Conservation (phyloP, 2,113 vertebrate species). For the Psilopsiagon aurifrons region DNA sequence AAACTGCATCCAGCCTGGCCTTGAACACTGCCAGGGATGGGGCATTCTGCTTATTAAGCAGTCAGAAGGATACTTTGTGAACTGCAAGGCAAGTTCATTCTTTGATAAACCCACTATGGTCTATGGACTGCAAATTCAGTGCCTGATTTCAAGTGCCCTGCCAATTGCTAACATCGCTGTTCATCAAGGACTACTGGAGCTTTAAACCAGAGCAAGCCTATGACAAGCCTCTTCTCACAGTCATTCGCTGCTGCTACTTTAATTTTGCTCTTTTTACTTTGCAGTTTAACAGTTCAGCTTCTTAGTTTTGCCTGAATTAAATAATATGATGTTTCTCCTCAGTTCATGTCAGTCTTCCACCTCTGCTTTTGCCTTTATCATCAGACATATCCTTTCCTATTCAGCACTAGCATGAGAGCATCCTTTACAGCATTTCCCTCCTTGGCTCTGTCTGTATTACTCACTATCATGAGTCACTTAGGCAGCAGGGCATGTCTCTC, state of each 20-base stretch:
- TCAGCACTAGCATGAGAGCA: neutral
- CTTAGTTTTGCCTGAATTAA: neutral
- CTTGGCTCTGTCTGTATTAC: neutral
- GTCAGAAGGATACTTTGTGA: neutral
- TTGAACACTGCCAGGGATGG: neutral
- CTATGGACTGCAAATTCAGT: neutral
- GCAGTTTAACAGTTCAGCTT: neutral
- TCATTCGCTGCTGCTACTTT: neutral
- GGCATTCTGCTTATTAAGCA: neutral
- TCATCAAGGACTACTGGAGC: neutral
- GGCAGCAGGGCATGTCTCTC: neutral
- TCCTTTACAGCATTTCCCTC: neutral
- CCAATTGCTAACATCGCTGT: neutral
- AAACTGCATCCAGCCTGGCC: neutral
- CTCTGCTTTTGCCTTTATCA: neutral
- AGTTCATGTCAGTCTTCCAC: neutral
- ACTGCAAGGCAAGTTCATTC: conserved; percentile 10
- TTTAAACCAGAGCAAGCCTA: neutral
- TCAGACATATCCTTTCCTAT: neutral
- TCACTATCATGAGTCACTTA: neutral
- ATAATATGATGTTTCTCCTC: neutral
- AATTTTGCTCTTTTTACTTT: conserved; percentile 5
- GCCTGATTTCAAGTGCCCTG: neutral
- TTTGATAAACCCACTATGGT: neutral
- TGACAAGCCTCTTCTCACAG: neutral